Evolutionary conservation across 2,797 vertebrate species (phyloP), one percentile per base, ranked within the genome.

Genomic region (Tokudaia muenninki): DNA sequence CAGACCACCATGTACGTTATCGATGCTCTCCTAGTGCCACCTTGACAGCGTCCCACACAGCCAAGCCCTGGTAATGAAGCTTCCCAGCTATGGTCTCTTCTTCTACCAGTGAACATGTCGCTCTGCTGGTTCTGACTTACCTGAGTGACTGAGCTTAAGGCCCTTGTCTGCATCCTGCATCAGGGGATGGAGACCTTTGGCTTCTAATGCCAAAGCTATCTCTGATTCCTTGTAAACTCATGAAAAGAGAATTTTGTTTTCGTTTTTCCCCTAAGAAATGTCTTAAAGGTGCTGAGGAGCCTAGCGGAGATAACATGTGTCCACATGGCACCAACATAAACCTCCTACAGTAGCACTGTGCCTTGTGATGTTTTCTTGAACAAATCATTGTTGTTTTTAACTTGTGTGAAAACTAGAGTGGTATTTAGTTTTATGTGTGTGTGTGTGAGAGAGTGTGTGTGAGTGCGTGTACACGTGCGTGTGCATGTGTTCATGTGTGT

Each of bases 311-410:
- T 63, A n/a, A 3, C 31, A 26, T 4, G 0, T 87, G 26, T 52
- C 13, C 4, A 61, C 55, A 2, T 7, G 57, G n/a, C 6, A 29
- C 63, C 14, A 70, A 34, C 13, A 67, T 91, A 63, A 72, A 90
- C 72, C 22, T 87, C 52, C 24, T 87, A 59, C 24, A 37, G 37
- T 72, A 90, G 78, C 19, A 44, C 2, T 41, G 29, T 80, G 12
- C 37, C 41, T 79, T 77, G 44, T 90, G 26, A 80, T 67, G 55
- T 82, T 57, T 93, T 92, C 86, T n/a, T 65, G 83, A 80, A 87
- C 3, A n/a, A 21, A 2, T 29, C 13, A 4, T 94, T 90, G 47
- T 34, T 87, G 55, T 29, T 82, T 93, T 21, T 70, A 14, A 47
- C 59, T 90, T 55, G 19, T 70, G 47, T 93, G 84, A 87, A 87